Evolutionary conservation across 2,113 vertebrate species (phyloP), one percentile per base, ranked within the genome.

Genomic region (Gallinago jamesoni): DNA sequence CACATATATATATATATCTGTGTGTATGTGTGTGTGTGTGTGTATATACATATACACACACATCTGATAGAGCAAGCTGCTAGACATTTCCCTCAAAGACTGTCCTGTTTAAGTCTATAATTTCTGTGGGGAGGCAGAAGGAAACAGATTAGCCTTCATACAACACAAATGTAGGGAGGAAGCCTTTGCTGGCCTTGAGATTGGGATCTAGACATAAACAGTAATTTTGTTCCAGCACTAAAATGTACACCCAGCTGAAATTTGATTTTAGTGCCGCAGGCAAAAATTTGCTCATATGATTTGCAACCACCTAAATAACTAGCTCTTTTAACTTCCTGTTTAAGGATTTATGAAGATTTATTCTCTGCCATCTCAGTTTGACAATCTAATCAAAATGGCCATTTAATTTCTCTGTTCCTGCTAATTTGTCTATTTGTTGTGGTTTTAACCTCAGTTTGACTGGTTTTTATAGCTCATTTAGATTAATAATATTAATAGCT

Each of bases 201-300:
- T 94, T 96, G 47, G 90, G 90, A 96, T 96, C 96, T 96, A 96
- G 94, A 94, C 92, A 84, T 96, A 96, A 96, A 97, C 90, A 96
- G 35, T 84, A 94, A 93, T 95, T 94, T 94, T 47, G 48, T 89
- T 90, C 85, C 79, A 93, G 62, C 48, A 81, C 27, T 78, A 88
- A 84, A 95, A 70, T 45, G 12, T 94, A 52, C 47, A 87, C 39
- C 21, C 43, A 88, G 39, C 11, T 89, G 79, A 96, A 95, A 95
- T 88, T 86, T 92, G 28, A 77, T 96, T 96, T 97, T 90, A 81
- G 30, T 93, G 90, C 94, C 74, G 68, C 73, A 94, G 93, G 96
- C 90, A 89, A 89, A 94, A 92, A 78, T 75, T 89, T 86, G 18
- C 27, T 93, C 17, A 9, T 88, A 66, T 78, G 56, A 86, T 86